Evolutionary conservation across 92 coral and sea anemone species (phyloP).

Genomic region (Paragorgia papillata): DNA sequence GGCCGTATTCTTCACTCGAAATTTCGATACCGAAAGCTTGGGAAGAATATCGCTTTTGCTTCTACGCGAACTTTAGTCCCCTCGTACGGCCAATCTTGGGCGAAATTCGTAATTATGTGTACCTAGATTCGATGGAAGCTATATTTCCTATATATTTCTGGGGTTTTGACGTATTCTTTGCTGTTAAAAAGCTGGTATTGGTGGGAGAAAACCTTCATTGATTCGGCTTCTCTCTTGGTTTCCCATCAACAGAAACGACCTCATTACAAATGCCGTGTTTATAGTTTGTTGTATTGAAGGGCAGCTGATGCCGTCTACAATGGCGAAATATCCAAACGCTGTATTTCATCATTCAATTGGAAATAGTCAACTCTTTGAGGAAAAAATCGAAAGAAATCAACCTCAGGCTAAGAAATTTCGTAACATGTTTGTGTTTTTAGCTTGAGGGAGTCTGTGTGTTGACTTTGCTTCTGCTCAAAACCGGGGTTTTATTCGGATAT

Average conservation of each 20-base stretch:
- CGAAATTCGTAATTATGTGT: background rate
- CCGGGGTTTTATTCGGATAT: conserved; percentile 10
- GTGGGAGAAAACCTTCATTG: background rate
- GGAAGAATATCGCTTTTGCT: too few relatives aligned
- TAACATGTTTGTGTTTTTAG: conserved; percentile 4
- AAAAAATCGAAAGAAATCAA: background rate
- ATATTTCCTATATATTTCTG: background rate
- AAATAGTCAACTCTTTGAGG: background rate
- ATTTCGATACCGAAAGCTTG: conserved; percentile 9
- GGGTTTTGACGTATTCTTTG: background rate
- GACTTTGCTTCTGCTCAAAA: background rate
- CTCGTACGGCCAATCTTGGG: too few relatives aligned
- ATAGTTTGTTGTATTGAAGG: conserved; percentile 33
- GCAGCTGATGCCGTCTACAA: conserved; percentile 8
- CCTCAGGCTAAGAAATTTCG: background rate
- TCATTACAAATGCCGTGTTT: conserved; percentile 40
- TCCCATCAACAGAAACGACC: conserved; percentile 34
- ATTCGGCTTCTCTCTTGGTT: background rate
- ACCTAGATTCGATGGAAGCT: background rate
- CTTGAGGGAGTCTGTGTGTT: background rate
- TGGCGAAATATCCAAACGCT: background rate
- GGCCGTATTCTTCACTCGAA: background rate
- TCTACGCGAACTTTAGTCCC: too few relatives aligned
- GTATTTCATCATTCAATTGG: background rate
- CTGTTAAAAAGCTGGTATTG: background rate